A percentile compares a stretch with the other conserved stretches of the same genome.
phyloP scores from a whole-genome alignment of 2,888 invertebrate genomes.

The Balanococcus diminutus region DNA sequence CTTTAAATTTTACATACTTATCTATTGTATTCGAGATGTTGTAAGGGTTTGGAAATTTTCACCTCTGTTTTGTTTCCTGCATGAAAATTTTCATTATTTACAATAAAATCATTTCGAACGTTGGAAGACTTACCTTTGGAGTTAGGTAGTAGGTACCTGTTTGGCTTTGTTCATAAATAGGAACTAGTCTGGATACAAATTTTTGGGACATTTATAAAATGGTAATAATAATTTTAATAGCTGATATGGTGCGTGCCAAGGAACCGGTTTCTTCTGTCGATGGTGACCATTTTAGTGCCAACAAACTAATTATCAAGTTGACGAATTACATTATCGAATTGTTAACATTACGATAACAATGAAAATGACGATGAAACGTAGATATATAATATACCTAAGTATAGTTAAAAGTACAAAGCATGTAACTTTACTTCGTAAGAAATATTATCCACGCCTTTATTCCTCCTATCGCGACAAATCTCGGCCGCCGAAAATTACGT shows the following conservation, averaged over 20 bases:
- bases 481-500: not conserved
- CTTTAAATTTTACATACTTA: too few species aligned
- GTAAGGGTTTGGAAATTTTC: too few species aligned
- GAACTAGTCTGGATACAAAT: not conserved
- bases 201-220: not conserved
- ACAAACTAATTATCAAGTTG: slow-evolving; percentile 24
- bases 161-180: not conserved
- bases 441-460: too few species aligned
- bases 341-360: not conserved
- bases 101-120: not conserved
- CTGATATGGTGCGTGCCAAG: not conserved
- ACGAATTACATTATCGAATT: slow-evolving; percentile 23
- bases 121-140: not conserved
- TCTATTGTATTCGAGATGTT: too few species aligned
- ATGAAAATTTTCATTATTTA: not conserved
- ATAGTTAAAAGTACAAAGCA: not conserved
- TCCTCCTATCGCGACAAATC: too few species aligned
- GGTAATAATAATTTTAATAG: not conserved
- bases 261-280: not conserved
- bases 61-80: not conserved
- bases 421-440: too few species aligned
- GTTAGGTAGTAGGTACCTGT: too few species aligned
- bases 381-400: not conserved
- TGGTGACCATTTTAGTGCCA: not conserved
- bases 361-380: not conserved